A percentile compares a stretch with the other conserved stretches of the same genome.
phyloP scores from a whole-genome alignment of 2,113 vertebrate species.

The Chaetorhynchus papuensis region DNA sequence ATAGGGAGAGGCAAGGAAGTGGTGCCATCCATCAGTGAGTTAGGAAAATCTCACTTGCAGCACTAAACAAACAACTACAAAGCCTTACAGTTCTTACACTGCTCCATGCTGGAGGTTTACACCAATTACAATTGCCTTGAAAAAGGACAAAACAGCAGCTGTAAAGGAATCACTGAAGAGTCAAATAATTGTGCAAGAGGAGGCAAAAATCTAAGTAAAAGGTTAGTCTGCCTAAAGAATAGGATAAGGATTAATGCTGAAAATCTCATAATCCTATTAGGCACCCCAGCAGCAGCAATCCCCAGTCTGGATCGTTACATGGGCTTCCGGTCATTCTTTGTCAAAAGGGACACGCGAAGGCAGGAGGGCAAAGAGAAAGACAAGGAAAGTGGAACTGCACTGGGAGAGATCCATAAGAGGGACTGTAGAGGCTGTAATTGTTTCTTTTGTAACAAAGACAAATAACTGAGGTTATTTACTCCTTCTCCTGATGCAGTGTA shows the following conservation, averaged over 20 bases:
- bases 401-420: background rate
- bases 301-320: background rate
- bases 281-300: background rate
- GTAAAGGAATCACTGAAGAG: conserved; percentile 15
- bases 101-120: background rate
- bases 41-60: background rate
- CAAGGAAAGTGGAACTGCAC: background rate
- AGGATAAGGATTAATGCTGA: conserved; percentile 24
- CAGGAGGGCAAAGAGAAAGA: background rate
- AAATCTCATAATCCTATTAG: conserved; percentile 50
- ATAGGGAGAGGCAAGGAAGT: background rate
- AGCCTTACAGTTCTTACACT: background rate
- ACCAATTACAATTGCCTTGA: background rate
- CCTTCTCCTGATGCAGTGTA: background rate
- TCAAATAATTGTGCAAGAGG: conserved; percentile 1
- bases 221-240: conserved; percentile 31
- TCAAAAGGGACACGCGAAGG: accelerated
- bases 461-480: background rate
- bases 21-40: background rate
- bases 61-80: background rate
- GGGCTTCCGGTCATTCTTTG: background rate
- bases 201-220: conserved; percentile 45
- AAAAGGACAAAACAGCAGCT: background rate
- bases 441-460: background rate
- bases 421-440: background rate